Conservation (phyloP, 2,797 vertebrate genomes). For the Astyanax mexicanus region DNA sequence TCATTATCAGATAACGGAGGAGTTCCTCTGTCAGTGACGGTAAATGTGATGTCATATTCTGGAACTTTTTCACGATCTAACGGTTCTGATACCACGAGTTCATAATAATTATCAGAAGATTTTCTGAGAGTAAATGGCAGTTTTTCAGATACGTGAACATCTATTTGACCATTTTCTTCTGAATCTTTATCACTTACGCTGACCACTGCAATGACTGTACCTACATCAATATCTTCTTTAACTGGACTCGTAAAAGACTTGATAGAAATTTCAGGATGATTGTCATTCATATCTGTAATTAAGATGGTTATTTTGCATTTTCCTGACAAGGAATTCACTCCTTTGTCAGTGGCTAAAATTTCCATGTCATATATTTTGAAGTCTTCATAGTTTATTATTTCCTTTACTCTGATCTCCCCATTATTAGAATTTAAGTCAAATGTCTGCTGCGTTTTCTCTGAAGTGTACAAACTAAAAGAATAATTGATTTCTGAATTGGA, state of each 20-base stretch:
- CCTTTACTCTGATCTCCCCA: slow-evolving; percentile 78
- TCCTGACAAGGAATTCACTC: slow-evolving; percentile 43
- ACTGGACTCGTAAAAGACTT: slow-evolving; percentile 58
- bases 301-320: slow-evolving; percentile 54
- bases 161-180: slow-evolving; percentile 75
- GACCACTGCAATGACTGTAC: slow-evolving; percentile 63
- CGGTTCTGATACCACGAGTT: slow-evolving; percentile 50
- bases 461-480: slow-evolving; percentile 69
- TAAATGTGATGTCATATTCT: slow-evolving; percentile 62
- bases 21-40: slow-evolving; percentile 58
- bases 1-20: slow-evolving; percentile 60
- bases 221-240: slow-evolving; percentile 57
- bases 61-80: slow-evolving; percentile 60
- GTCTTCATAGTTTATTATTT: slow-evolving; percentile 80
- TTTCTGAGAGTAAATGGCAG: slow-evolving; percentile 56
- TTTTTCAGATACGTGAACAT: slow-evolving; percentile 64
- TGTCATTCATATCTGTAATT: slow-evolving; percentile 64
- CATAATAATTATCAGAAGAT: slow-evolving; percentile 61
- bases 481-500: slow-evolving; percentile 62
- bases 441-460: slow-evolving; percentile 69
- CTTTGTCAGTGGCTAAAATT: slow-evolving; percentile 76
- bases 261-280: slow-evolving; percentile 60
- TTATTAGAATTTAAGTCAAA: slow-evolving; percentile 65
- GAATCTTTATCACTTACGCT: slow-evolving; percentile 72
- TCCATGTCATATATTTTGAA: slow-evolving; percentile 79